phyloP scores from a whole-genome alignment of 2,888 invertebrate species.

The Emmelina monodactyla region DNA sequence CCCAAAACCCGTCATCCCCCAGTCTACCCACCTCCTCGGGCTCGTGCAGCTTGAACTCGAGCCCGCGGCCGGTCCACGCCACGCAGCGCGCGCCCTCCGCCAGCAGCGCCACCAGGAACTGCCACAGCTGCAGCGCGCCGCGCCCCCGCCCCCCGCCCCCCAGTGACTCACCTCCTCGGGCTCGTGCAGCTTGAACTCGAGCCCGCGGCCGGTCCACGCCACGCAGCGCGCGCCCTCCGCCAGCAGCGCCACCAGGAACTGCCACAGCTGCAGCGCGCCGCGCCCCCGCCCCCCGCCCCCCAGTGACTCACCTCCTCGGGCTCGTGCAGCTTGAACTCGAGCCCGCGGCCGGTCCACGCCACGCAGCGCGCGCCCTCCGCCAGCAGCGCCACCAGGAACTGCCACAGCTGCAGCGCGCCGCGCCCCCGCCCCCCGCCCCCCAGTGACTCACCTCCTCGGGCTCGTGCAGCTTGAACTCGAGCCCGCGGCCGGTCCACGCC shows the following conservation, averaged over 20 bases:
- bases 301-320: conserved; percentile 85
- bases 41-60: conserved; percentile 95
- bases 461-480: conserved; percentile 95
- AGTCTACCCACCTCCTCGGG: conserved; percentile 80
- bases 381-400: conserved; percentile 84
- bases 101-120: conserved; percentile 84
- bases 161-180: conserved; percentile 85
- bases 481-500: conserved; percentile 93
- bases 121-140: conserved; percentile 92
- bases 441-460: conserved; percentile 85
- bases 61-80: conserved; percentile 93
- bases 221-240: conserved; percentile 83
- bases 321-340: conserved; percentile 95
- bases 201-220: conserved; percentile 93
- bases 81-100: conserved; percentile 83
- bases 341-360: conserved; percentile 93
- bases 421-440: conserved; percentile 60
- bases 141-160: conserved; percentile 55
- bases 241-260: conserved; percentile 84
- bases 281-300: conserved; percentile 60
- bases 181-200: conserved; percentile 95
- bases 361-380: conserved; percentile 83
- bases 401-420: conserved; percentile 92
- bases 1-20: too few relatives aligned
- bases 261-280: conserved; percentile 92